Evolutionary conservation across 2,113 vertebrate genomes (phyloP).

Genomic region (Gadus macrocephalus): DNA sequence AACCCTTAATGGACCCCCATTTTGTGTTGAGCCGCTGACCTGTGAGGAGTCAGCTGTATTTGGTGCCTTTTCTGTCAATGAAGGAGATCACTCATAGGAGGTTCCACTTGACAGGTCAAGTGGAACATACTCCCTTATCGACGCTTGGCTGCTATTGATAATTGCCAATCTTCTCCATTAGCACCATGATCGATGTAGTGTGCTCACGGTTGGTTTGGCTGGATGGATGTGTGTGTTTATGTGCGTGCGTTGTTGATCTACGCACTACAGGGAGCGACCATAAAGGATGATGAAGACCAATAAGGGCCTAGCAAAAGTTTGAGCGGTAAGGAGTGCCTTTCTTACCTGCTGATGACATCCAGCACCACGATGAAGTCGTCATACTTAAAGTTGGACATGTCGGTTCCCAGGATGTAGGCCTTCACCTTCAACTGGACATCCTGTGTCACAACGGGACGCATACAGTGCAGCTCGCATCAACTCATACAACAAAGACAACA

Average conservation of each 20-base stretch:
- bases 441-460: constrained; percentile 53
- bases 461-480: too few relatives aligned
- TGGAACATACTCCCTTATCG: constrained; percentile 21
- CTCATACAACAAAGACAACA: not conserved
- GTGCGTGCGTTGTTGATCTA: too few relatives aligned
- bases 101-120: not conserved
- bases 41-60: not conserved
- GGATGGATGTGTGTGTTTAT: not conserved
- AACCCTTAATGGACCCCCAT: not conserved
- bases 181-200: too few relatives aligned
- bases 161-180: not conserved
- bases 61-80: constrained; percentile 18
- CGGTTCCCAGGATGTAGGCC: constrained; percentile 94
- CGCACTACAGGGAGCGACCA: not conserved
- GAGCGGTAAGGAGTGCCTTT: constrained; percentile 3
- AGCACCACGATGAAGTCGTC: constrained; percentile 98
- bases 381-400: constrained; percentile 98
- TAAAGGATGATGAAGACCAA: constrained; percentile 17
- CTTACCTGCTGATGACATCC: constrained; percentile 95
- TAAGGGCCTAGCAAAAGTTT: constrained; percentile 40
- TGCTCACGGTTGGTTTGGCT: too few relatives aligned
- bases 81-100: constrained; percentile 43
- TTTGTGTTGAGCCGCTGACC: constrained; percentile 23
- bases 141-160: constrained; percentile 8
- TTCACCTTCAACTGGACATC: constrained; percentile 98